Base-by-base conservation (phyloP, 2,888 invertebrate species). In the Xanthia icteritia region DNA sequence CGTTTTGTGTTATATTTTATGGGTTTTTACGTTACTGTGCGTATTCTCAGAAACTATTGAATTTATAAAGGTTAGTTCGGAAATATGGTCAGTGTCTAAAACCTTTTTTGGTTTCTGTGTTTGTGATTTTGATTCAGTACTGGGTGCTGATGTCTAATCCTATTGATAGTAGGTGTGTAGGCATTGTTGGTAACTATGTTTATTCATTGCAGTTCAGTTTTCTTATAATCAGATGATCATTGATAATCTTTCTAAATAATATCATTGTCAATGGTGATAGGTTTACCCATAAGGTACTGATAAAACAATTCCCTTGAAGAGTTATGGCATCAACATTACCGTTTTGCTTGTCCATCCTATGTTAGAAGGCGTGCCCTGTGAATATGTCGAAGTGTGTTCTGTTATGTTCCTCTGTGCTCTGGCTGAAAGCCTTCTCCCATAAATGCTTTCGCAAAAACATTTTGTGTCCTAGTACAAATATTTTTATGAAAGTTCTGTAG, bases 301-400 rank as follows among this genome's bases (percentile, higher is more conserved):
- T 63, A 56, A 56, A 56, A 61, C 54, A 45, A 69, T 75, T 42
- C 42, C 27, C 20, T 69, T 27, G 17, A 66, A 67, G 66, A 63
- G 64, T 75, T 74, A 74, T 69, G 42, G 64, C 72, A 67, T 63
- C 56, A 72, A 69, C 31, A 71, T 80, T 71, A 76, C 67, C 75
- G 68, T 61, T 75, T 68, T n/a, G 61, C 39, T 67, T 56, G 66
- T 76, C 71, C 76, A 74, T 86, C 68, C 60, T 69, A 77, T 83
- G 81, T 79, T 58, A 75, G 64, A 61, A 77, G 83, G 79, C 81
- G 82, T 86, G 61, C 58, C 68, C 58, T 73, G 86, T 74, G 73
- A 73, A 83, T 66, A 75, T 77, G 76, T 74, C 23, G 60, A 69
- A 69, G 61, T 76, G 48, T 61, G 64, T 65, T 78, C 77, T 77